Evolutionary conservation across 1,140 invertebrate species (phyloP).

Genomic region (Linepithema humile): DNA sequence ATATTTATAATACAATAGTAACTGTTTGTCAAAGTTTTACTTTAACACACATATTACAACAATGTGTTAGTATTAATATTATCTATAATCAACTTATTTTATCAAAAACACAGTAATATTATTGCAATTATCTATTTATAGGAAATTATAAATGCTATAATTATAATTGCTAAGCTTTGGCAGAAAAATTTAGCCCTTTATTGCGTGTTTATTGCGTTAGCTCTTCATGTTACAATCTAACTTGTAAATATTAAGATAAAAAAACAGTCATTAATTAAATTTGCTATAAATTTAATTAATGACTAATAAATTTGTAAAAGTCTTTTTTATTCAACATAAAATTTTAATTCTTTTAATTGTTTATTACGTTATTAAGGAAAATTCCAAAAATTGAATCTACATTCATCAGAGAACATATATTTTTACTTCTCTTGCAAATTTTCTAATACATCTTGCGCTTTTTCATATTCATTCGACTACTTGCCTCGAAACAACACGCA

Average conservation of each 20-base stretch:
- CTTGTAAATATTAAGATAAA: not conserved
- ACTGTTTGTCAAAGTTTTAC: not conserved
- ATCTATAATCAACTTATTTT: not conserved
- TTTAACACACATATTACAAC: not conserved
- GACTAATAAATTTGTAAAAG: no score
- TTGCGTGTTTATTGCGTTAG: not conserved
- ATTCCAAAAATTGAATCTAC: no score
- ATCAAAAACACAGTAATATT: not conserved
- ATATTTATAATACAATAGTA: not conserved
- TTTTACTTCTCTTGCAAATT: not conserved
- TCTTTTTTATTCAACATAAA: no score
- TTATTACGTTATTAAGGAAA: no score
- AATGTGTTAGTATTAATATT: not conserved
- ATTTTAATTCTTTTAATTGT: no score
- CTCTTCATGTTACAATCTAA: not conserved
- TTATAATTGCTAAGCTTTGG: not conserved
- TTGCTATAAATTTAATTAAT: no score
- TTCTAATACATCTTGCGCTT: not conserved
- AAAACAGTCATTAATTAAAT: no score
- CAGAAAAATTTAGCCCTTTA: not conserved
- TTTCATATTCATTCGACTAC: slow-evolving; percentile 25
- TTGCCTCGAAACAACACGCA: slow-evolving; percentile 2
- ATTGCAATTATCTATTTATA: not conserved
- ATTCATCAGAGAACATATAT: no score
- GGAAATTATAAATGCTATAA: not conserved